Conservation (phyloP, 2,113 vertebrate genomes). For the Vombatus ursinus region DNA sequence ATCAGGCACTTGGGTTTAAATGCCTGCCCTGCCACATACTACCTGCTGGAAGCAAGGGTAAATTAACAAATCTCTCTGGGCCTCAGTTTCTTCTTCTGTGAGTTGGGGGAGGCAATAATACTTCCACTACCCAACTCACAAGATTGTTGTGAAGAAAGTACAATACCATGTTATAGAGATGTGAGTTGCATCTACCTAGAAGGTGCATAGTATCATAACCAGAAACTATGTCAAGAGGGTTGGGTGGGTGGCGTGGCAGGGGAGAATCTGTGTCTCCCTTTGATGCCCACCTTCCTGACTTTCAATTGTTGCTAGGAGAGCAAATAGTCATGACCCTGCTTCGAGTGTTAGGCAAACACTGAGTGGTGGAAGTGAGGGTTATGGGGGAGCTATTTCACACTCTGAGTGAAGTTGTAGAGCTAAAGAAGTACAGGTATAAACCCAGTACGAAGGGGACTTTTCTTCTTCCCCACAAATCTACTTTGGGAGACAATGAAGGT, state of each 20-base stretch:
- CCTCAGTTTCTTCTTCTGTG: not conserved
- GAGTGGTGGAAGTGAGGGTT: not conserved
- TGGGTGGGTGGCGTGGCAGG: not conserved
- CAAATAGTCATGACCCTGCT: not conserved
- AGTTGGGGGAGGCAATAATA: accelerated
- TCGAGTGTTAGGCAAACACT: not conserved
- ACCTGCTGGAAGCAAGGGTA: not conserved
- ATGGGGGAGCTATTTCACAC: not conserved
- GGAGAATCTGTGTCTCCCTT: too few species aligned
- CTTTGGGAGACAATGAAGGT: not conserved
- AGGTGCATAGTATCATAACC: not conserved
- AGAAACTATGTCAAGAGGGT: not conserved
- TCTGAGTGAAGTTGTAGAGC: not conserved
- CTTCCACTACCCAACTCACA: not conserved
- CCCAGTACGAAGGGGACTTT: not conserved
- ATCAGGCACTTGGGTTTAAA: not conserved
- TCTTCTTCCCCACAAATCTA: not conserved
- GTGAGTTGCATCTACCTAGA: not conserved
- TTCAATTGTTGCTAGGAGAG: not conserved
- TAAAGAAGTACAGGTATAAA: not conserved
- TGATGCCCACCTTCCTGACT: not conserved
- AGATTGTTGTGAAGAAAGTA: not conserved
- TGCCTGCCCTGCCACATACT: not conserved
- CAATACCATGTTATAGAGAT: too few species aligned
- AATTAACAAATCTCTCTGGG: too few species aligned